phyloP scores from a whole-genome alignment of 2,888 invertebrate species.

The Brassicogethes aeneus region DNA sequence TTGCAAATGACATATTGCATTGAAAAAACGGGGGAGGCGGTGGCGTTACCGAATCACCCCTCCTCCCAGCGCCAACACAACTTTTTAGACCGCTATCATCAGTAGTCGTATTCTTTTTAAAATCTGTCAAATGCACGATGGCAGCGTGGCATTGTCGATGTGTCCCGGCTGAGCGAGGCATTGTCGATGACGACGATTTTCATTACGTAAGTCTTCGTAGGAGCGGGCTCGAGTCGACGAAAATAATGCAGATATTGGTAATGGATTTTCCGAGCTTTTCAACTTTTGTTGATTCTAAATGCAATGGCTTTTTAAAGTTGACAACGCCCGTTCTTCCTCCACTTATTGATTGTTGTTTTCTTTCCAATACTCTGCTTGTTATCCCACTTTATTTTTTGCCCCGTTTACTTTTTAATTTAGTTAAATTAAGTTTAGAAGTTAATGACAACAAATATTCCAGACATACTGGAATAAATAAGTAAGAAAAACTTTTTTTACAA shows the following conservation, averaged over 20 bases:
- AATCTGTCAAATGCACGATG: conserved; percentile 39
- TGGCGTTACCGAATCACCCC: no score
- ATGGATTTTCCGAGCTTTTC: conserved; percentile 36
- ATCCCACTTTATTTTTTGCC: no score
- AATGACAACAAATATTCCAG: no score
- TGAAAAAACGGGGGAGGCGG: no score
- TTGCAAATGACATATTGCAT: no score
- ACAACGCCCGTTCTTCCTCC: conserved; percentile 14
- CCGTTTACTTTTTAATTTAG: no score
- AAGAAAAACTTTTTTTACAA: no score
- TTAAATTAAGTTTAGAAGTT: no score
- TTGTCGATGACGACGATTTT: conserved; percentile 37
- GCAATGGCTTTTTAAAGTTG: conserved; percentile 29
- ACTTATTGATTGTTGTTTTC: conserved; percentile 1
- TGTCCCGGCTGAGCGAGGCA: conserved; percentile 32
- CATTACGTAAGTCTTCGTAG: conserved; percentile 35
- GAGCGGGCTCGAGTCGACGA: conserved; percentile 35
- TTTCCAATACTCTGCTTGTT: no score
- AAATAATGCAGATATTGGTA: conserved; percentile 41
- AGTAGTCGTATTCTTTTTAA: conserved; percentile 29
- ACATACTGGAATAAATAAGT: no score
- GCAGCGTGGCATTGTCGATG: conserved; percentile 29
- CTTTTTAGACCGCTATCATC: conserved; percentile 18
- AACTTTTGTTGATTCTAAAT: conserved; percentile 32
- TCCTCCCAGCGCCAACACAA: conserved; percentile 4